Evolutionary conservation across 2,113 vertebrate genomes (phyloP), one percentile per base, ranked within the genome.

Genomic region (Pipra filicauda): DNA sequence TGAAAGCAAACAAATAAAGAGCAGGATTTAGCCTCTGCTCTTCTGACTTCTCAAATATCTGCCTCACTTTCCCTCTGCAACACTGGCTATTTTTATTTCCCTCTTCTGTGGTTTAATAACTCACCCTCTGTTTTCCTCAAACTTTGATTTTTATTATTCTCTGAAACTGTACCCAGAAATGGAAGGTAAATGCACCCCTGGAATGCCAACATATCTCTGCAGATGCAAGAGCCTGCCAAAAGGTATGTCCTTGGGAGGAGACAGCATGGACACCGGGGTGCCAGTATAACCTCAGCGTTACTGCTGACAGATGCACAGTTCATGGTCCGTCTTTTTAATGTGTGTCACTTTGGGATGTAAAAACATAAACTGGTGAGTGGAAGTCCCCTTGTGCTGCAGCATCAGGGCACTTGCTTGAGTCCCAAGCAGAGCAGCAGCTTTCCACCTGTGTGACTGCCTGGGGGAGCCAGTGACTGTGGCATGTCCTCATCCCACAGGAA

Each of bases 281-380:
- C 69, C 1, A 3, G 23, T 51, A 62, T n/a, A 83, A 80, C 72
- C 67, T 90, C 79, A 83, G 46, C 1, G 0, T 89, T 84, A 89
- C 35, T 93, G 91, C 91, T 95, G 83, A 91, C 86, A 96, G 83
- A 74, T 89, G 83, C 69, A 83, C 55, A 35, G 79, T 67, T 92
- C 91, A 73, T 49, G 43, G 39, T 20, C 59, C 94, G 8, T 19
- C 35, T 83, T 93, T 77, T 81, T 71, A 86, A 95, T 20, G 48
- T 35, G 30, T 86, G 65, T 64, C 69, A 74, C 69, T 89, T 80
- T 64, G 51, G 72, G n/a, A 93, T 88, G 51, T 84, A 39, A 95
- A 96, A 84, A 3, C 15, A 14, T 65, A 78, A 26, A 86, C 43
- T 26, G 11, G 55, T 48, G 55, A 71, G 46, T 70, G 39, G n/a